Base-by-base conservation (phyloP, 2,888 invertebrate species). In the Tinea pellionella region DNA sequence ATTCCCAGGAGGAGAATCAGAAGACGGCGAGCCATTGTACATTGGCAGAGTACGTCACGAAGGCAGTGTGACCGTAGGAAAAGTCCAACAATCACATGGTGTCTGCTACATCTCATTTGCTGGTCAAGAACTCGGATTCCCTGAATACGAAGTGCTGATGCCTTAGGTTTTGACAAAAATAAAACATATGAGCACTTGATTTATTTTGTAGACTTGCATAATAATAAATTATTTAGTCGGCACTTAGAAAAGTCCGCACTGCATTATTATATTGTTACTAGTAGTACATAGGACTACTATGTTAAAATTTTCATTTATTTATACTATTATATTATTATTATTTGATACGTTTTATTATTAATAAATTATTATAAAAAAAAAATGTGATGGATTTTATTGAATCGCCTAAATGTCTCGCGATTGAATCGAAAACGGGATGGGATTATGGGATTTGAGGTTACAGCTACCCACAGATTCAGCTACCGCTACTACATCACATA, bases 91-190 rank as follows among this genome's bases (percentile, higher is more conserved):
- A 41, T 94, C 94, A 8, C 95, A 95, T 71, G 92, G 90, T 24
- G 92, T 92, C 60, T 92, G 93, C 74, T 96, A 96, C 89, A 94
- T 96, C 78, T 90, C 96, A 12, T 96, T 91, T 72, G 94, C 86
- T 0, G 95, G 96, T 51, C 89, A 92, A 68, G 96, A 96, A 74
- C 76, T 95, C 61, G 90, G 92, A 58, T 94, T 92, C 88, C 89
- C 90, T n/a, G 93, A 94, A 59, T 96, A 93, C 72, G 96, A 96
- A 87, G 84, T 96, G 67, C 90, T 95, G 62, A 83, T 91, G 65
- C 69, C 75, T 64, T 87, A 78, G 77, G 60, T 56, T 37, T 32
- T 59, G 19, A 9, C 2, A 30, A 29, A 6, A 47, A 47, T 16
- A 47, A 41, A 2, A n/a, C n/a, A n/a, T n/a, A n/a, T 8, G 13